These are phyloP conservation scores for Periophthalmus modestus DNA, from an alignment of 2,113 vertebrate species.

Conservation along the genomic window DNA sequence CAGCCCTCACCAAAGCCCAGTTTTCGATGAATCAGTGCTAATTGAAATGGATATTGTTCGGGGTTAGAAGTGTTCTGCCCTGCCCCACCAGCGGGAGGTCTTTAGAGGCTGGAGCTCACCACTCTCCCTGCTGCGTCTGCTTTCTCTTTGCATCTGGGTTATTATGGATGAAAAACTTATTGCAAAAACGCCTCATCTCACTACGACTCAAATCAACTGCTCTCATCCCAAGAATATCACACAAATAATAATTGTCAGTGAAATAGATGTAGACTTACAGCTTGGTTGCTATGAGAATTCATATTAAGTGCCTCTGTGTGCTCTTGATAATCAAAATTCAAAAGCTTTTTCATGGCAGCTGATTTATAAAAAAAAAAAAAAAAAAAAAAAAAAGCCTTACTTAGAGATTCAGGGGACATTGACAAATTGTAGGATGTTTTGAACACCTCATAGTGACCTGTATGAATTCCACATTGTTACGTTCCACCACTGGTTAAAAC, in stretches of 20 bases:
- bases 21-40: neutral
- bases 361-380: too few species aligned
- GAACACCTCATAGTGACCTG: too few species aligned
- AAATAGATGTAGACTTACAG: conserved; percentile 1
- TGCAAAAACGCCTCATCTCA: neutral
- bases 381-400: too few species aligned
- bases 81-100: conserved; percentile 24
- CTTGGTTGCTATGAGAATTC: conserved; percentile 12
- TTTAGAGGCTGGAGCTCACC: conserved; percentile 28
- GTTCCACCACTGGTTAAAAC: too few species aligned
- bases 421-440: too few species aligned
- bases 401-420: too few species aligned
- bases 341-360: too few species aligned
- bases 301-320: neutral
- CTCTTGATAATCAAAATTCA: too few species aligned
- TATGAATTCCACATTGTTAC: too few species aligned
- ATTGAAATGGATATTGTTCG: neutral
- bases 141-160: conserved; percentile 29
- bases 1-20: neutral
- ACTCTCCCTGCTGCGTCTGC: conserved; percentile 22
- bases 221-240: conserved; percentile 5
- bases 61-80: conserved; percentile 17
- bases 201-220: neutral
- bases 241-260: conserved; percentile 9
- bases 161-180: conserved; percentile 34